Evolutionary conservation across 2,113 vertebrate genomes (phyloP).

Genomic region (Lophura nycthemera): DNA sequence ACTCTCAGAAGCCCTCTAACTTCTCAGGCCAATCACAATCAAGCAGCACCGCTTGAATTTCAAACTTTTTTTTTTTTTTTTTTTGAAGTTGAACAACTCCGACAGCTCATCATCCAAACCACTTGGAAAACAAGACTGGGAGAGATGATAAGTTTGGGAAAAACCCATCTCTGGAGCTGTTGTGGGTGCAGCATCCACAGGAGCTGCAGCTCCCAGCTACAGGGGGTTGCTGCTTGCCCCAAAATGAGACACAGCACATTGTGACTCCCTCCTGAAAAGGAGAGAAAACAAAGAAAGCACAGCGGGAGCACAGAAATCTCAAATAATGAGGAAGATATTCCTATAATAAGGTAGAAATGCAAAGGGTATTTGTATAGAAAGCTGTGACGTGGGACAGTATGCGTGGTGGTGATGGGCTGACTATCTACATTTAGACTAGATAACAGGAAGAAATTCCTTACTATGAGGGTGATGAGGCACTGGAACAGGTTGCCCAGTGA

Average conservation of each 20-base stretch:
- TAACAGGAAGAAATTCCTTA: too few relatives aligned
- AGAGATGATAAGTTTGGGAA: not conserved
- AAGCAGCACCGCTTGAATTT: not conserved
- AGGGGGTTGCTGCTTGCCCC: rapidly evolving
- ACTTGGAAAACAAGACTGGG: not conserved
- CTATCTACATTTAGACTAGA: too few relatives aligned
- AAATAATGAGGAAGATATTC: not conserved
- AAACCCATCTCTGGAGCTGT: not conserved
- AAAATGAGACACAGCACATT: not conserved
- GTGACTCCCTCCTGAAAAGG: not conserved
- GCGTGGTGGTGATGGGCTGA: too few relatives aligned
- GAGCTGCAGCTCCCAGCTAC: not conserved
- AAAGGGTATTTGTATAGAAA: not conserved
- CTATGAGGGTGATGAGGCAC: too few relatives aligned
- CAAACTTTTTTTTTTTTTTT: not conserved
- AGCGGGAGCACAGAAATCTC: not conserved
- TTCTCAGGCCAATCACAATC: not conserved
- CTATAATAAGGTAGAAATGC: rapidly evolving
- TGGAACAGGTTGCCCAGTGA: too few relatives aligned
- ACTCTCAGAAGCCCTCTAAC: not conserved
- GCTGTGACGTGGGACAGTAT: not conserved
- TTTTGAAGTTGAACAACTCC: not conserved
- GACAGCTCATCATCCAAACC: constrained; percentile 5
- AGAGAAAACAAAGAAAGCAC: not conserved
- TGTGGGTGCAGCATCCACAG: not conserved